Evolutionary conservation across 1,140 invertebrate genomes (phyloP).

Genomic region (Parasteatoda tepidariorum): DNA sequence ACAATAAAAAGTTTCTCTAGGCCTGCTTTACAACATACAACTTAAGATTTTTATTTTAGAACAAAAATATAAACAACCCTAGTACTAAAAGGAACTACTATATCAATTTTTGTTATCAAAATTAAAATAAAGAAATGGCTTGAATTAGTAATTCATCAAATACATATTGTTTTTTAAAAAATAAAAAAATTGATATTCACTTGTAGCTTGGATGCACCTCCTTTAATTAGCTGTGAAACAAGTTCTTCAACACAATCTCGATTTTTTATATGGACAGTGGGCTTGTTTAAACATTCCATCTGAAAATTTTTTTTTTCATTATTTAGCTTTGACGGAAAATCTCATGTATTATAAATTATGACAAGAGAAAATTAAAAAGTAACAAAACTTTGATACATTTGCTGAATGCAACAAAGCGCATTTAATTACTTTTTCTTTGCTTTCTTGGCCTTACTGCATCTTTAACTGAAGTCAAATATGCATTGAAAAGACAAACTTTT

Average conservation of each 20-base stretch:
- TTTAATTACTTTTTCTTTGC: not conserved
- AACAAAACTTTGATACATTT: not conserved
- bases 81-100: too few species aligned
- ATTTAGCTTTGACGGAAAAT: not conserved
- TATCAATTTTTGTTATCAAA: too few species aligned
- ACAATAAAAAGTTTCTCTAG: too few species aligned
- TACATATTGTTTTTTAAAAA: not conserved
- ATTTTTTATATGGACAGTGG: constrained; percentile 36
- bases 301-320: too few species aligned
- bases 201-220: constrained; percentile 33
- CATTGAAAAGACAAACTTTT: too few species aligned
- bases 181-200: constrained; percentile 11
- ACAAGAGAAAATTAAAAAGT: not conserved
- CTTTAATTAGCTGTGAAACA: constrained; percentile 41
- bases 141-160: not conserved
- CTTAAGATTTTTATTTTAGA: too few species aligned
- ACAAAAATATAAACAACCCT: too few species aligned
- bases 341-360: not conserved
- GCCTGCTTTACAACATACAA: too few species aligned
- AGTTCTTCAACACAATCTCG: constrained; percentile 47
- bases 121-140: too few species aligned
- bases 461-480: too few species aligned
- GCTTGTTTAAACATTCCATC: constrained; percentile 46
- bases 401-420: not conserved
- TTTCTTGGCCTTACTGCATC: too few species aligned